Percentiles rank a stretch among this genome's conserved stretches.
phyloP scores from a whole-genome alignment of 2,888 invertebrate genomes.

The Ashinkailepas kermadecensis region DNA sequence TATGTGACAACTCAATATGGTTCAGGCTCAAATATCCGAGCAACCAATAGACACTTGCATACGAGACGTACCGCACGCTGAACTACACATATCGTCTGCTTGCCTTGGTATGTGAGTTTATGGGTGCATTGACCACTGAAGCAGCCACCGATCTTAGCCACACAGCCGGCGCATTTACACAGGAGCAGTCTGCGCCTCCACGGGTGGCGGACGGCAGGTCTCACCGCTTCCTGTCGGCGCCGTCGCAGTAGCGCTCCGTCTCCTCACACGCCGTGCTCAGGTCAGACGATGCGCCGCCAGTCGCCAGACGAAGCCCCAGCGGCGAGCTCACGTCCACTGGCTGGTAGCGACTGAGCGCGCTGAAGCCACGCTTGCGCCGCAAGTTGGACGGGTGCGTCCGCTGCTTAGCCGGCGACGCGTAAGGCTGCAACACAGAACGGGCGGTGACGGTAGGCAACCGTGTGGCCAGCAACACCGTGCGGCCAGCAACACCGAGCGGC shows the following conservation, averaged over 20 bases:
- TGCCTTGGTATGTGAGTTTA: too few relatives aligned
- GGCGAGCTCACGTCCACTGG: constrained; percentile 26
- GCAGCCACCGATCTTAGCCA: too few relatives aligned
- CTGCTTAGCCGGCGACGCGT: constrained; percentile 31
- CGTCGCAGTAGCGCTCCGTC: neutral
- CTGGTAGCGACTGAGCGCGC: neutral
- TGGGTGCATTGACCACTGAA: too few relatives aligned
- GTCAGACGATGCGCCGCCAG: neutral
- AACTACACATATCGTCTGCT: too few relatives aligned
- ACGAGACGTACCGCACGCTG: too few relatives aligned
- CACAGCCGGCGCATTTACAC: constrained; percentile 29
- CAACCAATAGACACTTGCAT: too few relatives aligned
- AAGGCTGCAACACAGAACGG: constrained; percentile 13
- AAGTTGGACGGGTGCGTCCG: neutral
- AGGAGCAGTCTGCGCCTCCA: constrained; percentile 25
- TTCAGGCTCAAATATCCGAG: too few relatives aligned
- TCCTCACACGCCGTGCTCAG: neutral
- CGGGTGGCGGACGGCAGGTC: neutral
- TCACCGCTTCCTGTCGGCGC: neutral
- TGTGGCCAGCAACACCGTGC: too few relatives aligned
- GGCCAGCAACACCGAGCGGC: too few relatives aligned
- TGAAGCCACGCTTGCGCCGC: neutral
- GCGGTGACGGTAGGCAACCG: neutral
- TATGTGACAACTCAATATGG: too few relatives aligned
- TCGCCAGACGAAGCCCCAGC: constrained; percentile 24